Evolutionary conservation across 2,888 invertebrate species (phyloP).

Genomic region (Odontocerum albicorne): DNA sequence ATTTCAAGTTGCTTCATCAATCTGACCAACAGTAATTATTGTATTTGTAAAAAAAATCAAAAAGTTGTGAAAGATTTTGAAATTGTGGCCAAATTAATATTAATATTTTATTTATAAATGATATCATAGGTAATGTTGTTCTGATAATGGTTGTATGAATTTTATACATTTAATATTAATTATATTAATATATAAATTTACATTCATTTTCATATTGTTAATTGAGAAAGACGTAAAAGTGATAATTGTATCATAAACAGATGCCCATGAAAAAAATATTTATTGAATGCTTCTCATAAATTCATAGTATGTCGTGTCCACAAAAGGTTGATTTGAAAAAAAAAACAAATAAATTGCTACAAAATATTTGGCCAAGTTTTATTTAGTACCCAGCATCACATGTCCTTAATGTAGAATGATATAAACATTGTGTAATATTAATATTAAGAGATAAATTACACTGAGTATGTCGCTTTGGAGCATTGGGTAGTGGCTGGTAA

Average conservation of each 20-base stretch:
- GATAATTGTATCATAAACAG: slow-evolving; percentile 35
- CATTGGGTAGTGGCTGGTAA: slow-evolving; percentile 54
- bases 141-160: slow-evolving; percentile 26
- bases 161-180: slow-evolving; percentile 28
- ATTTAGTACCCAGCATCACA: slow-evolving; percentile 27
- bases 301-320: slow-evolving; percentile 15
- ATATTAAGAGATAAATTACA: slow-evolving; percentile 22
- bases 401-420: slow-evolving; percentile 10
- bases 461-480: slow-evolving; percentile 50
- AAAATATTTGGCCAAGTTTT: slow-evolving; percentile 22
- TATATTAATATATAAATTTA: slow-evolving; percentile 23
- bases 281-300: slow-evolving; percentile 27
- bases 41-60: no score
- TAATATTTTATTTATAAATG: slow-evolving; percentile 14
- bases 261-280: slow-evolving; percentile 26
- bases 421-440: background rate
- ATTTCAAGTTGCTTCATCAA: no score
- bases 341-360: slow-evolving; percentile 21
- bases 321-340: slow-evolving; percentile 17
- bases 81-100: slow-evolving; percentile 25
- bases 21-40: no score
- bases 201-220: slow-evolving; percentile 28
- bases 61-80: slow-evolving; percentile 10
- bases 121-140: slow-evolving; percentile 18
- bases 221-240: slow-evolving; percentile 36